phyloP scores from a whole-genome alignment of 2,888 invertebrate species.

The Steromphala cineraria region DNA sequence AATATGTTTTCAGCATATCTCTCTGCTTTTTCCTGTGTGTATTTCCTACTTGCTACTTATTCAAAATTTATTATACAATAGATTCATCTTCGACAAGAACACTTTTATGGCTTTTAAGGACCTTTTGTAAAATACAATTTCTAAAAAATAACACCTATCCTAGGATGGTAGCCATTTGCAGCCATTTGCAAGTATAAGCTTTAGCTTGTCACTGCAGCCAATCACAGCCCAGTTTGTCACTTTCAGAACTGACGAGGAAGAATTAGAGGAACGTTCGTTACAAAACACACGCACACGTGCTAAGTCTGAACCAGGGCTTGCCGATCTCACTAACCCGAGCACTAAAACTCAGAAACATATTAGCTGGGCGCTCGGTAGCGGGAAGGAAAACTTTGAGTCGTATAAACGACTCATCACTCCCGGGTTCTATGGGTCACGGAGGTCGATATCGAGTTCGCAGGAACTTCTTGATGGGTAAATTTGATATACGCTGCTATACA shows the following conservation, averaged over 20 bases:
- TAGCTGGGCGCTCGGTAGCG: conserved; percentile 36
- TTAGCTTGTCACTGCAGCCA: background rate
- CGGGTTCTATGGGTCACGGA: conserved; percentile 56
- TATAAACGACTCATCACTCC: conserved; percentile 69
- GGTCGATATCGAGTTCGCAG: background rate
- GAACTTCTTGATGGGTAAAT: background rate
- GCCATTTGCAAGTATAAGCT: background rate
- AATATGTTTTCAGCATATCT: no score
- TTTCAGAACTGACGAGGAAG: conserved; percentile 61
- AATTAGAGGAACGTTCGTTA: conserved; percentile 29
- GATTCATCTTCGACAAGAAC: no score
- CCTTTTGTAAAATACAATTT: no score
- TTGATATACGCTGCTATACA: background rate
- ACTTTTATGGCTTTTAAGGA: no score
- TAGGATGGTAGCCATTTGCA: background rate
- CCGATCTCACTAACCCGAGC: background rate
- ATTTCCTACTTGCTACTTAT: no score
- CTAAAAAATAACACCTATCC: no score
- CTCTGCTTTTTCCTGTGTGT: no score
- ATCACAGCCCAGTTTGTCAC: background rate
- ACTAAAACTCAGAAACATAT: conserved; percentile 33
- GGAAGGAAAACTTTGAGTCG: conserved; percentile 54
- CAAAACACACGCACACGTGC: conserved; percentile 27
- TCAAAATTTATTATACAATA: no score
- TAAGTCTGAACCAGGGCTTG: conserved; percentile 39